Conservation (phyloP, 64 coral and sea anemone genomes). For the Pocillopora verrucosa region DNA sequence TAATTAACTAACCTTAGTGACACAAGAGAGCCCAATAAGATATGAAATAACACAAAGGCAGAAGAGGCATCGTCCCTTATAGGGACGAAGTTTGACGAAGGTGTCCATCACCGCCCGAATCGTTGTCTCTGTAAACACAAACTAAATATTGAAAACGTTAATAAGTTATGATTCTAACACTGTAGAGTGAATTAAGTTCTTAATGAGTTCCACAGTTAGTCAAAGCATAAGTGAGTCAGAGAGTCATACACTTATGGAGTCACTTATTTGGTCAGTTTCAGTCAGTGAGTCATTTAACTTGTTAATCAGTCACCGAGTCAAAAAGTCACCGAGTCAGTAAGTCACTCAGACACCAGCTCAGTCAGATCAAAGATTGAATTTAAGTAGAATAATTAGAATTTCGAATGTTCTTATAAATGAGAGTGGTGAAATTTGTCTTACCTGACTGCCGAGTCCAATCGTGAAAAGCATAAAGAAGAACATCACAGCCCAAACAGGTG, state of each 20-base stretch:
- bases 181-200: no score
- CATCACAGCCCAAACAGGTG: conserved; percentile 73
- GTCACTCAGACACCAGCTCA: no score
- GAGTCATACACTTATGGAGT: no score
- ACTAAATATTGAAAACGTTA: conserved; percentile 15
- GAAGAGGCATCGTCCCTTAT: not conserved
- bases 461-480: conserved; percentile 86
- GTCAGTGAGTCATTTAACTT: no score
- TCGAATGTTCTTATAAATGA: no score
- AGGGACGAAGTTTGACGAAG: not conserved
- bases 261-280: no score
- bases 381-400: no score
- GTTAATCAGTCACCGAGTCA: no score
- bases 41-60: conserved; percentile 33
- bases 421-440: not conserved
- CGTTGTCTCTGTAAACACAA: conserved; percentile 74
- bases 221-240: no score
- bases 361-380: no score
- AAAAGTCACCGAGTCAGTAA: no score
- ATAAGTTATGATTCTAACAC: not conserved
- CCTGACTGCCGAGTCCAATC: conserved; percentile 83
- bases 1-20: conserved; percentile 52
- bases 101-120: conserved; percentile 48
- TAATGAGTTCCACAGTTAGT: no score
- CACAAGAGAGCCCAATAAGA: conserved; percentile 49